phyloP scores from a whole-genome alignment of 2,113 vertebrate genomes.

The Menidia beryllina region DNA sequence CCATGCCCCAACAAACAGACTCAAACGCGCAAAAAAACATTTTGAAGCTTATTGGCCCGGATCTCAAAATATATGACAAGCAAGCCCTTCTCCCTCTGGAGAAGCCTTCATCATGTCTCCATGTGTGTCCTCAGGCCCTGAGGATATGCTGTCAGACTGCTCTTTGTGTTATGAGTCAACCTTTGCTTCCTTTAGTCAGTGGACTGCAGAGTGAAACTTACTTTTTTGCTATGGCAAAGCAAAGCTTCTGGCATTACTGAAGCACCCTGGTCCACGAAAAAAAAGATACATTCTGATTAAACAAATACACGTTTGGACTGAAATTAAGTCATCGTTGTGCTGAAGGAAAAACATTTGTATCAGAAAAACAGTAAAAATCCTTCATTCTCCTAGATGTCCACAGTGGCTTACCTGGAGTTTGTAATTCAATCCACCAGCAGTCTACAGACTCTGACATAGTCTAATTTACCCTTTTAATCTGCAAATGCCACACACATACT shows the following conservation, averaged over 20 bases:
- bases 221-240: conserved; percentile 16
- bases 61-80: conserved; percentile 55
- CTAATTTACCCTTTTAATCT: conserved; percentile 7
- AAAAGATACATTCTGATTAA: neutral
- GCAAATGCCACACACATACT: conserved; percentile 4
- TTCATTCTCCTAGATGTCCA: no score
- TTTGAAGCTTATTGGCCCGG: conserved; percentile 20
- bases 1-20: conserved; percentile 19
- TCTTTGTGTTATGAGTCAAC: conserved; percentile 39
- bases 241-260: neutral
- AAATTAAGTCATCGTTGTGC: no score
- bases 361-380: neutral
- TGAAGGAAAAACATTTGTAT: neutral
- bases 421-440: neutral
- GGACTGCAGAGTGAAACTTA: conserved; percentile 14
- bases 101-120: conserved; percentile 28
- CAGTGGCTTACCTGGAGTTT: no score
- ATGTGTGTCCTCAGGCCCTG: conserved; percentile 27
- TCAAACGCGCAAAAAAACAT: conserved; percentile 3
- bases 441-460: neutral
- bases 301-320: neutral
- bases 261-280: neutral
- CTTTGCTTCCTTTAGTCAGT: conserved; percentile 24
- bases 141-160: conserved; percentile 53
- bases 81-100: conserved; percentile 13